Base-by-base conservation (phyloP, 2,113 vertebrate genomes). In the Phoenicopterus ruber region DNA sequence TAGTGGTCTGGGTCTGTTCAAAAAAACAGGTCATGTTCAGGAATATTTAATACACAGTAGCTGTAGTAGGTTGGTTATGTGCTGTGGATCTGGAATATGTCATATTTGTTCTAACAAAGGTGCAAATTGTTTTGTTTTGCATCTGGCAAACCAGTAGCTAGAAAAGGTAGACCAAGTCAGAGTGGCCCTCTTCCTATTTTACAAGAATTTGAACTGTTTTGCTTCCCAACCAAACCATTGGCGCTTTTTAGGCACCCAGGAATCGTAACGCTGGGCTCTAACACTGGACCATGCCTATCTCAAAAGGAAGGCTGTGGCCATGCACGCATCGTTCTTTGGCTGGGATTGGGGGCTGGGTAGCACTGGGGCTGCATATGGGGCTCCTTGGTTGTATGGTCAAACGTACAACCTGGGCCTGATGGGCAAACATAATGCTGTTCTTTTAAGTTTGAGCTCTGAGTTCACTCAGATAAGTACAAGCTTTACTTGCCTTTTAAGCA, bases 241-340 rank as follows among this genome's bases (percentile, higher is more conserved):
- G 7, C 34, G 25, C 28, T 88, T 81, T 19, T 63, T 63, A 52
- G 22, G 34, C 26, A 54, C 20, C 2, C 21, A 47, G 26, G 46
- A 88, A 34, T 63, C 13, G 49, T 59, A 32, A 32, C 34, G 7
- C 40, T 49, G 49, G 7, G 49, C 16, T 49, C 25, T 42, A 28
- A 11, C 46, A 26, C 50, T 70, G 74, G 22, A 34, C n/a, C 17
- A 9, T 59, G 34, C 22, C 9, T 63, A 2, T 50, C 52, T 82
- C 16, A 46, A 21, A 63, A 18, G 26, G 50, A 77, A 52, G 32
- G 40, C 34, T n/a, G 0, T 55, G 49, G 14, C 79, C 19, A 28
- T 0, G 0, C 42, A 34, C 1, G 0, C 16, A 9, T n/a, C 47
- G 67, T 44, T 42, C 32, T 67, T 73, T n/a, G 34, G 13, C 57